These are phyloP conservation scores for Maniola hyperantus DNA, from an alignment of 2,888 invertebrate species.

Conservation along the genomic window DNA sequence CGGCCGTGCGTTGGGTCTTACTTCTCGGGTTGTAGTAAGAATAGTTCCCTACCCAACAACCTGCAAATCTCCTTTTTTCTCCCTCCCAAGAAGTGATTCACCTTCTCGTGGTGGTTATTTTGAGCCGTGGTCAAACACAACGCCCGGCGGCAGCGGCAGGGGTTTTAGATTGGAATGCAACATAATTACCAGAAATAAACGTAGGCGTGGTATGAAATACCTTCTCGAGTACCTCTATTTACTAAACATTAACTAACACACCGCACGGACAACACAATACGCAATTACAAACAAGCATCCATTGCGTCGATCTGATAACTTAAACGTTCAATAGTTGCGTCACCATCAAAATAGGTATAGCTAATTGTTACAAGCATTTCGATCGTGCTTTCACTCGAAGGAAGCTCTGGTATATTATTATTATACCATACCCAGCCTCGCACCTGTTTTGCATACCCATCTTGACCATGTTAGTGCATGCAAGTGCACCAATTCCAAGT, in stretches of 20 bases:
- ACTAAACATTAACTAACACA: conserved; percentile 27
- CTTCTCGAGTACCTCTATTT: conserved; percentile 16
- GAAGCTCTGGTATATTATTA: conserved; percentile 52
- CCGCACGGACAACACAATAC: conserved; percentile 26
- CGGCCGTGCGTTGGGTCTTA: too few species aligned
- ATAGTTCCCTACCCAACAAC: too few species aligned
- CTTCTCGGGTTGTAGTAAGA: too few species aligned
- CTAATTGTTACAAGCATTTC: conserved; percentile 45
- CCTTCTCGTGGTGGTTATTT: too few species aligned
- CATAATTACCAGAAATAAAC: neutral
- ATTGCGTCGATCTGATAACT: conserved; percentile 33
- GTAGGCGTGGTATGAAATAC: conserved; percentile 23
- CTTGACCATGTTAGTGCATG: conserved; percentile 63
- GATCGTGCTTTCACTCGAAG: conserved; percentile 57
- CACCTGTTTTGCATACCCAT: conserved; percentile 77
- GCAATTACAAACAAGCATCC: conserved; percentile 33
- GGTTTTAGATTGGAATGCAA: neutral
- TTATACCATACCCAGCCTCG: conserved; percentile 65
- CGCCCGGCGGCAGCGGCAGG: too few species aligned
- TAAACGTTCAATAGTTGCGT: conserved; percentile 34
- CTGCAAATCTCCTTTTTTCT: too few species aligned
- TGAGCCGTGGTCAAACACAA: too few species aligned
- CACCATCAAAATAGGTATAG: conserved; percentile 41
- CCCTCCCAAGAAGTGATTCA: too few species aligned
- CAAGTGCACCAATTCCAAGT: conserved; percentile 73